Conservation (phyloP, 2,888 invertebrate genomes). For the Andrena flavipes region DNA sequence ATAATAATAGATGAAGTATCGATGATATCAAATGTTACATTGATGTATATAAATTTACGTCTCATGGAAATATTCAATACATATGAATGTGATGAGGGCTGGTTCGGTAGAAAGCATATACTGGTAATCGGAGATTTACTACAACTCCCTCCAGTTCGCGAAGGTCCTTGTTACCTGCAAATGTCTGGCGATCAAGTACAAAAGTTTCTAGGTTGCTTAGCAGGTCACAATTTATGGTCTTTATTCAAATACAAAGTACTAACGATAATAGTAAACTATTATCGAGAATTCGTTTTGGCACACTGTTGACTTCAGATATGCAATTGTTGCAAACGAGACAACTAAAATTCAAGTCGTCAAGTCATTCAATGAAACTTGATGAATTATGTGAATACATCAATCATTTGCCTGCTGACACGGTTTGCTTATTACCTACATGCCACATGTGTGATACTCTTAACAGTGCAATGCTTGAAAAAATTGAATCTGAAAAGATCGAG, state of each 20-base stretch:
- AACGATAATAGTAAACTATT: background rate
- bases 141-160: background rate
- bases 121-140: background rate
- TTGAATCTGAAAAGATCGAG: no score
- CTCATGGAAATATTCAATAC: background rate
- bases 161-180: background rate
- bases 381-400: no score
- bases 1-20: background rate
- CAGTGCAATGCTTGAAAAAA: no score
- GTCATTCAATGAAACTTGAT: no score
- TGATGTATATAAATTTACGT: background rate
- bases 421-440: no score
- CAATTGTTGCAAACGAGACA: no score
- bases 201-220: background rate
- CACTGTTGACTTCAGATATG: no score
- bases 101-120: background rate
- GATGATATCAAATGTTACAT: background rate
- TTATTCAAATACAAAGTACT: background rate
- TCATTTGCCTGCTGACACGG: no score
- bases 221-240: background rate
- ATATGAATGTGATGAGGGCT: background rate
- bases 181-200: background rate
- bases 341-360: no score
- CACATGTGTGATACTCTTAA: no score
- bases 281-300: background rate